These are phyloP conservation scores for Hoplostethus atlanticus DNA, from an alignment of 2,797 vertebrate genomes.

Conservation along the genomic window DNA sequence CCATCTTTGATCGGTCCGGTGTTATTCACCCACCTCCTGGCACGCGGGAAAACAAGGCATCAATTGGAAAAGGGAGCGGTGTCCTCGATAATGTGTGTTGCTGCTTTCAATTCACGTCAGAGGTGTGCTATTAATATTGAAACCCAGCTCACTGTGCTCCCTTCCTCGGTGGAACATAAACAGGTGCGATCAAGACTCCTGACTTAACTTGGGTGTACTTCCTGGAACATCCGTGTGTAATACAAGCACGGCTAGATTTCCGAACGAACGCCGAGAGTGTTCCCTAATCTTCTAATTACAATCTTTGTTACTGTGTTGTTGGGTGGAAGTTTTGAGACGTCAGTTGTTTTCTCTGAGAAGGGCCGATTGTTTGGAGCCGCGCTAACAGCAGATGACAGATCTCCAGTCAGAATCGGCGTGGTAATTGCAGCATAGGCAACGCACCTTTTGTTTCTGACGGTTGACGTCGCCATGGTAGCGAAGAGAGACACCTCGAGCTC, in stretches of 20 bases:
- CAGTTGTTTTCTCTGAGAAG: conserved; percentile 59
- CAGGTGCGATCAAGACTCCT: conserved; percentile 44
- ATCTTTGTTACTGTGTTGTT: conserved; percentile 57
- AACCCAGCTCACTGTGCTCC: conserved; percentile 56
- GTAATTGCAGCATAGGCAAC: conserved; percentile 54
- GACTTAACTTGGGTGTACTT: conserved; percentile 41
- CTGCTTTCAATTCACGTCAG: conserved; percentile 75
- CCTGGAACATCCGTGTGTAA: conserved; percentile 2
- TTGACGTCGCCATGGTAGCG: conserved; percentile 16
- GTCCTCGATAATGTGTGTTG: conserved; percentile 73
- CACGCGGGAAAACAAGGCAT: conserved; percentile 62
- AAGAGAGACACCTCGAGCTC: conserved; percentile 4
- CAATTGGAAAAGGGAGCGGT: conserved; percentile 60
- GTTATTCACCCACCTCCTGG: conserved; percentile 58
- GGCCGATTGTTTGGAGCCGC: conserved; percentile 58
- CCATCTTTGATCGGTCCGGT: conserved; percentile 69
- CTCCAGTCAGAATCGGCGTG: conserved; percentile 71
- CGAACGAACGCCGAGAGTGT: conserved; percentile 24
- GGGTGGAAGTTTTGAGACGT: conserved; percentile 60
- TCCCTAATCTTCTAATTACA: conserved; percentile 63
- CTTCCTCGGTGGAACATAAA: conserved; percentile 39
- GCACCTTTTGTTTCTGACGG: conserved; percentile 21
- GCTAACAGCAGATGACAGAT: conserved; percentile 71
- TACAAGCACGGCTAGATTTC: conserved; percentile 16
- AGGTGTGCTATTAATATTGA: conserved; percentile 74